A percentile compares a stretch with the other conserved stretches of the same genome.
These are phyloP conservation scores for Amphipoea lucens DNA, from an alignment of 2,888 invertebrate species.

Conservation along the genomic window DNA sequence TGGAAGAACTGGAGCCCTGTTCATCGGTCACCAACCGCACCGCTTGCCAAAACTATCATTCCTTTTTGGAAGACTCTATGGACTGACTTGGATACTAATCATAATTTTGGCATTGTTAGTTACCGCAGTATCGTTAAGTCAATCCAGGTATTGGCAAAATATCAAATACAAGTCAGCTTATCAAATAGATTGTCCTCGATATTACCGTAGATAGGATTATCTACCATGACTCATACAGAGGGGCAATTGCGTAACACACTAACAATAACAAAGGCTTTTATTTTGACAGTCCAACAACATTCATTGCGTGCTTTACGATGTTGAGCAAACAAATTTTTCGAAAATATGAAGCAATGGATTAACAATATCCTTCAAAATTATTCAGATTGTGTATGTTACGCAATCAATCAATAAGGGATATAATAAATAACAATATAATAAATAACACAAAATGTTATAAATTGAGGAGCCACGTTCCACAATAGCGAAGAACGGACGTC, in stretches of 20 bases:
- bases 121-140: neutral
- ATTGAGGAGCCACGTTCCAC: neutral
- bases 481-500: neutral
- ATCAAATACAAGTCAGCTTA: neutral
- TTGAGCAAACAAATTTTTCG: neutral
- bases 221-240: neutral
- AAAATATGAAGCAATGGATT: neutral
- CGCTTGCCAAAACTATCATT: constrained; percentile 1
- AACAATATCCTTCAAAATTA: neutral
- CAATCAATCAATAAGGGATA: no score
- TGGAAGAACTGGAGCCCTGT: neutral
- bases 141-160: neutral
- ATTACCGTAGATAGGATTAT: neutral
- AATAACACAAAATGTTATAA: accelerated
- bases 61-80: neutral
- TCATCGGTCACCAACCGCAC: constrained; percentile 28
- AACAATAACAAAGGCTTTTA: neutral
- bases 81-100: constrained; percentile 26
- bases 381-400: neutral
- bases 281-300: neutral
- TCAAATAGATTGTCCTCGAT: neutral
- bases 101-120: neutral
- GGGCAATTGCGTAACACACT: neutral
- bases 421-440: no score
- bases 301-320: neutral